Evolutionary conservation across 2,113 vertebrate genomes (phyloP).

Genomic region (Pavo muticus): DNA sequence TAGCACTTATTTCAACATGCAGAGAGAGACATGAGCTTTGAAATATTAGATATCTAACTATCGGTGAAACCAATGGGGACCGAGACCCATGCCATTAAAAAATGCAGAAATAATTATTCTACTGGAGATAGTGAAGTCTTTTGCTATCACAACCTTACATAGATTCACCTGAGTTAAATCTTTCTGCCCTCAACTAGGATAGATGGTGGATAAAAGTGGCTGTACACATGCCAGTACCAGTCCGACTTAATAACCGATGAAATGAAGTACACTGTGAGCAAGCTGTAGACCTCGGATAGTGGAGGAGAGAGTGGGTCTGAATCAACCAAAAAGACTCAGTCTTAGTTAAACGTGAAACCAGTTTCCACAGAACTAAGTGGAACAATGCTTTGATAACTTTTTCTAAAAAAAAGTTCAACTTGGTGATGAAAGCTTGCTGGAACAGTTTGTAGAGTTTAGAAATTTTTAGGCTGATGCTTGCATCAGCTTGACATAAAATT

Average conservation of each 20-base stretch:
- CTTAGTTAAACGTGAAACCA: neutral
- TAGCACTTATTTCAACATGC: neutral
- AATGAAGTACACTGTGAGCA: neutral
- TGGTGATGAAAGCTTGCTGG: neutral
- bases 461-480: neutral
- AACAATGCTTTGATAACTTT: neutral
- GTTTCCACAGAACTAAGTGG: neutral
- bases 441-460: neutral
- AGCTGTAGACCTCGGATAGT: neutral
- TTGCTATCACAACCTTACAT: neutral
- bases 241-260: neutral
- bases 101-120: neutral
- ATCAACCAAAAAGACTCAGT: neutral
- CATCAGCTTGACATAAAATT: neutral
- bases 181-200: neutral
- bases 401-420: neutral
- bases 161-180: neutral
- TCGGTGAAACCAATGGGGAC: neutral
- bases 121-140: neutral
- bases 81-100: accelerated
- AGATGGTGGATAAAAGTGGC: neutral
- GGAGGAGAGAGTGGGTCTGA: neutral
- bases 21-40: neutral
- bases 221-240: neutral
- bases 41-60: neutral